These are phyloP conservation scores for Hirtodrosophila duncani DNA, from an alignment of 2,888 invertebrate species.

Conservation along the genomic window DNA sequence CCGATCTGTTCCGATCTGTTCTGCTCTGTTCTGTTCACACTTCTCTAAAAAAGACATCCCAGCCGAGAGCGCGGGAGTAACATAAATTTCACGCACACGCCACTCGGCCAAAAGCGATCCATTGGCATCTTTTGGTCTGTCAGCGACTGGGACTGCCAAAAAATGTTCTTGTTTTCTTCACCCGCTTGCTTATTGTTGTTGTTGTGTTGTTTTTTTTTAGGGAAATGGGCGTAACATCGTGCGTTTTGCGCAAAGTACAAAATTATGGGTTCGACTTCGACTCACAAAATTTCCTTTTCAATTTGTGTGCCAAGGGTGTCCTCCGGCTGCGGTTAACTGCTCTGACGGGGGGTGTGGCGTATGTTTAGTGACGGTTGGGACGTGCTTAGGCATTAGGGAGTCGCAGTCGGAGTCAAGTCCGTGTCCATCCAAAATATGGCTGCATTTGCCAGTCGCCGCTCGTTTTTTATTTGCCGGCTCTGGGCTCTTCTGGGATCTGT, in stretches of 20 bases:
- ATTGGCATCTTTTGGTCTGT: too few relatives aligned
- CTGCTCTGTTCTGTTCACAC: slow-evolving; percentile 65
- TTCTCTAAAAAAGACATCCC: slow-evolving; percentile 18
- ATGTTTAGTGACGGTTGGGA: slow-evolving; percentile 66
- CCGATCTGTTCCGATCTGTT: slow-evolving; percentile 40
- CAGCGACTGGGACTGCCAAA: too few relatives aligned
- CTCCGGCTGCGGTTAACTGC: slow-evolving; percentile 1
- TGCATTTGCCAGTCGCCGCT: slow-evolving; percentile 17
- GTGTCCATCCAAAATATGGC: slow-evolving; percentile 16
- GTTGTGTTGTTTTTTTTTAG: slow-evolving; percentile 12
- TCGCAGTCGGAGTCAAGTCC: slow-evolving; percentile 11
- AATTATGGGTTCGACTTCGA: slow-evolving; percentile 63
- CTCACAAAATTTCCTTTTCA: slow-evolving; percentile 30
- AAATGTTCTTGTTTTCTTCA: slow-evolving; percentile 15
- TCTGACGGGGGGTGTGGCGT: slow-evolving; percentile 50
- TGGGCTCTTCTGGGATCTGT: too few relatives aligned
- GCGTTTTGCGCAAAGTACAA: slow-evolving; percentile 65
- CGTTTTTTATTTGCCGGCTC: slow-evolving; percentile 17
- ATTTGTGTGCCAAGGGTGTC: not conserved
- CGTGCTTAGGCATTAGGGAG: slow-evolving; percentile 71
- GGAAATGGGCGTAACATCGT: slow-evolving; percentile 55
- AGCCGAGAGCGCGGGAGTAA: slow-evolving; percentile 59
- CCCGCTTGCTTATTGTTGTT: not conserved
- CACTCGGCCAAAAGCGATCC: slow-evolving; percentile 26
- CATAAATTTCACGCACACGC: slow-evolving; percentile 63